A percentile compares a stretch with the other conserved stretches of the same genome.
These are phyloP conservation scores for Planococcus citri DNA, from an alignment of 1,140 invertebrate genomes.

Conservation along the genomic window DNA sequence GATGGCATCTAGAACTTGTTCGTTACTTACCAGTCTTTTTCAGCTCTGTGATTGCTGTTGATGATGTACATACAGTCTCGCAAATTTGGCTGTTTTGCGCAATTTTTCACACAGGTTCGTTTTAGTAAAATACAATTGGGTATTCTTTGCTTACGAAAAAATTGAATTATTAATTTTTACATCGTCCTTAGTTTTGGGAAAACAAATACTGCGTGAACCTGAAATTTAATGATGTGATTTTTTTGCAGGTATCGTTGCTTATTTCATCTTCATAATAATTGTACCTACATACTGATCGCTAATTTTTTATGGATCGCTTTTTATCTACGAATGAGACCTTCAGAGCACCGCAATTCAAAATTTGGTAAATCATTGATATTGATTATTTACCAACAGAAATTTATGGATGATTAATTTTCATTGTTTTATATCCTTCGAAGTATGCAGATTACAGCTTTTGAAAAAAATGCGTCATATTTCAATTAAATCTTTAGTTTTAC, in stretches of 20 bases:
- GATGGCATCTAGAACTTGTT: slow-evolving; percentile 30
- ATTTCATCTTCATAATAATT: background rate
- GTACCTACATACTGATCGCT: background rate
- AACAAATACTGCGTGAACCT: too few species aligned
- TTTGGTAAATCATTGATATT: too few species aligned
- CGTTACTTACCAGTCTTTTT: slow-evolving; percentile 36
- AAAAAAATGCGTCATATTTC: too few species aligned
- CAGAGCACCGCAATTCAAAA: background rate
- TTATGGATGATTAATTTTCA: too few species aligned
- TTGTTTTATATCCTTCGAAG: too few species aligned
- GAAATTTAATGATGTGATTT: too few species aligned
- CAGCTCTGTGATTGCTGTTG: slow-evolving; percentile 24
- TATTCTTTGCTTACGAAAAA: background rate
- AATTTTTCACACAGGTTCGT: slow-evolving; percentile 16
- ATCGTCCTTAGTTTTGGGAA: background rate
- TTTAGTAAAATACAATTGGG: too few species aligned
- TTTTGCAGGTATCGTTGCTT: too few species aligned
- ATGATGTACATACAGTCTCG: slow-evolving; percentile 19
- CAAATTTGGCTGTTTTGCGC: slow-evolving; percentile 21
- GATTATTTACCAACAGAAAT: too few species aligned
- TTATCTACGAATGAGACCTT: background rate
- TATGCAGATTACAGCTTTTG: too few species aligned
- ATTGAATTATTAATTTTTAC: background rate
- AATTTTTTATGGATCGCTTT: background rate
- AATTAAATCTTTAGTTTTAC: too few species aligned